Conservation (phyloP, 2,888 invertebrate species). For the Physocephala rufipes region DNA sequence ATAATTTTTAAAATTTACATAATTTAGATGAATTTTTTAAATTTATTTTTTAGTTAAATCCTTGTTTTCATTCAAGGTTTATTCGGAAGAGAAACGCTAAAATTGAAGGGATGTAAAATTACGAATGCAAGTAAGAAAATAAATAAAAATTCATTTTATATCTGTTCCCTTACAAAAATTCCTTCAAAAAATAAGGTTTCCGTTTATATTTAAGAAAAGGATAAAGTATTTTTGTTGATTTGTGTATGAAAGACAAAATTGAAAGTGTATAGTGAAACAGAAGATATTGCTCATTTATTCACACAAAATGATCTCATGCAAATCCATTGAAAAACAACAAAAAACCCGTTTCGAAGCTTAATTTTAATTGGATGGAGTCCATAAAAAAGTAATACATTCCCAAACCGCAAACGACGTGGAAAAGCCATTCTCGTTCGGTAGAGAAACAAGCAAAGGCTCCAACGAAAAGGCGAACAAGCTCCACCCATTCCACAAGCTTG, state of each 20-base stretch:
- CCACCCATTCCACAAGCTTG: slow-evolving; percentile 30
- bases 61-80: too few relatives aligned
- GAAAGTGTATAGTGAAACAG: too few relatives aligned
- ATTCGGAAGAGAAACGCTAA: too few relatives aligned
- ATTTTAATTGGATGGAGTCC: slow-evolving; percentile 54
- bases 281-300: too few relatives aligned
- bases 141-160: too few relatives aligned
- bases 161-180: too few relatives aligned
- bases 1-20: not conserved
- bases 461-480: too few relatives aligned
- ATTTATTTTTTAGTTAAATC: too few relatives aligned
- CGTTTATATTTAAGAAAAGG: not conserved
- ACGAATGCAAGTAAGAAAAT: too few relatives aligned
- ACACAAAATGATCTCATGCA: slow-evolving; percentile 18
- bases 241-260: not conserved
- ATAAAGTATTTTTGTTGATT: too few relatives aligned
- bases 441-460: slow-evolving; percentile 35
- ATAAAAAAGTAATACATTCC: not conserved
- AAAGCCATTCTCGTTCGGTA: slow-evolving; percentile 39
- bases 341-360: slow-evolving; percentile 38
- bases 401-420: slow-evolving; percentile 7
- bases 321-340: slow-evolving; percentile 7
- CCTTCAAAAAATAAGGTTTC: too few relatives aligned
- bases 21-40: not conserved
- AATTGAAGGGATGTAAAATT: too few relatives aligned